Percentiles rank a stretch among this genome's conserved stretches.
Evolutionary conservation across 2,888 invertebrate genomes (phyloP).

Genomic region (Amblyjoppa fuscipennis): DNA sequence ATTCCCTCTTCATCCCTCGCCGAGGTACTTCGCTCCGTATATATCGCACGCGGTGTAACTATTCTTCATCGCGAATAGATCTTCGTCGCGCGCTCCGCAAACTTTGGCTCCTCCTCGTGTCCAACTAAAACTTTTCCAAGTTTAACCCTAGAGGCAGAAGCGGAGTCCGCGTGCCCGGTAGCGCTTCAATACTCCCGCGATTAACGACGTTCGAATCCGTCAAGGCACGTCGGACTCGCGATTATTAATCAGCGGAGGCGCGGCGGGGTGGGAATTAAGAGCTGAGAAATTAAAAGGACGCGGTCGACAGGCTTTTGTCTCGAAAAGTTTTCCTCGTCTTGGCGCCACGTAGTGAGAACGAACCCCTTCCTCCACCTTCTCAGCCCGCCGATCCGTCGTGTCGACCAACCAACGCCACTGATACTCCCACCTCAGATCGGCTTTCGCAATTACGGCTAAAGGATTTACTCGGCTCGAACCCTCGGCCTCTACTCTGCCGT

Average conservation of each 20-base stretch:
- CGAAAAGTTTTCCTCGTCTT: constrained; percentile 66
- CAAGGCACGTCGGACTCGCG: constrained; percentile 44
- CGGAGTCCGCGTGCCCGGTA: not conserved
- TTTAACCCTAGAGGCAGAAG: constrained; percentile 49
- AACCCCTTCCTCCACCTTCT: not conserved
- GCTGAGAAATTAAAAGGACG: constrained; percentile 68
- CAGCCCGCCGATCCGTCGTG: no score
- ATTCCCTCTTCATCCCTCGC: not conserved
- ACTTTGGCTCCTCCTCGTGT: constrained; percentile 4
- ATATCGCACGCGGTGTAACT: constrained; percentile 4
- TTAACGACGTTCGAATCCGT: constrained; percentile 65
- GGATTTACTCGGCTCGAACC: constrained; percentile 55
- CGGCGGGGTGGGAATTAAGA: constrained; percentile 67
- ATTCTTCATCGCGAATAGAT: not conserved
- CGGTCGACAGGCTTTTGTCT: constrained; percentile 68
- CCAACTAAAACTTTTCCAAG: constrained; percentile 63
- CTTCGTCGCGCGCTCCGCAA: not conserved
- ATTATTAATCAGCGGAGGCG: constrained; percentile 68
- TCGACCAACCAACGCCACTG: not conserved
- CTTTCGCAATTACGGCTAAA: constrained; percentile 62
- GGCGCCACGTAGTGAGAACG: constrained; percentile 2
- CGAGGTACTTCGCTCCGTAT: not conserved
- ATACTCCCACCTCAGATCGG: constrained; percentile 51
- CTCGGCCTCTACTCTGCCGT: constrained; percentile 24
- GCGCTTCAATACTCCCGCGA: constrained; percentile 40